Evolutionary conservation across 1,140 invertebrate species (phyloP).

Genomic region (Manduca sexta): DNA sequence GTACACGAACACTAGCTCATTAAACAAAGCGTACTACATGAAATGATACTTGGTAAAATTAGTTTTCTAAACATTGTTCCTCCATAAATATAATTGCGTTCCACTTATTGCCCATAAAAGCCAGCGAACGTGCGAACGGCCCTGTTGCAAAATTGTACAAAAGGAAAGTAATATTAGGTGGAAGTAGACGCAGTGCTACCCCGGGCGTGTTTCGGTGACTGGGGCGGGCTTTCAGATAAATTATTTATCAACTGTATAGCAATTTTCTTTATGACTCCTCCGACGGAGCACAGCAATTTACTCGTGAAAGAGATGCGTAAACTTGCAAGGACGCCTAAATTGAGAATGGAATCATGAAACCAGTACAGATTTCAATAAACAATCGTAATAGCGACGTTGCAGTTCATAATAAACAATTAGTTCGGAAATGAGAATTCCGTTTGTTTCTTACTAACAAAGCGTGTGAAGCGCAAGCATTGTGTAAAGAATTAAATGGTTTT

Average conservation of each 20-base stretch:
- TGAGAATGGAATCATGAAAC: conserved; percentile 52
- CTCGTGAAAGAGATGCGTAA: conserved; percentile 68
- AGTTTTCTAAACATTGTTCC: conserved; percentile 64
- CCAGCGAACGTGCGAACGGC: conserved; percentile 67
- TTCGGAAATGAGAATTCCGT: conserved; percentile 23
- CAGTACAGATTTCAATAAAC: conserved; percentile 47
- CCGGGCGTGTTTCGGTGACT: conserved; percentile 64
- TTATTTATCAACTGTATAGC: conserved; percentile 74
- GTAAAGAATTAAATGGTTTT: conserved; percentile 46
- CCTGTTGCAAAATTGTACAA: conserved; percentile 71
- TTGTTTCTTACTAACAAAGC: conserved; percentile 46
- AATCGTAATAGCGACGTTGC: too few species aligned
- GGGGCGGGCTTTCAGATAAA: conserved; percentile 70
- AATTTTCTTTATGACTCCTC: conserved; percentile 73
- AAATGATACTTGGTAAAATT: conserved; percentile 59
- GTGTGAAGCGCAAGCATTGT: conserved; percentile 41
- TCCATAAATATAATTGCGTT: conserved; percentile 72
- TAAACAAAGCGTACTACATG: conserved; percentile 34
- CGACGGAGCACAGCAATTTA: conserved; percentile 69
- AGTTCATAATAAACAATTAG: not conserved
- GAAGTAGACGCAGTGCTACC: conserved; percentile 60
- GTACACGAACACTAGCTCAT: conserved; percentile 23
- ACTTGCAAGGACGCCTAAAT: conserved; percentile 67
- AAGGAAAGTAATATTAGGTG: conserved; percentile 71
- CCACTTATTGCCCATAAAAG: conserved; percentile 72